A percentile compares a stretch with the other conserved stretches of the same genome.
Evolutionary conservation across 1,140 invertebrate species (phyloP).

Genomic region (Drosophila littoralis): DNA sequence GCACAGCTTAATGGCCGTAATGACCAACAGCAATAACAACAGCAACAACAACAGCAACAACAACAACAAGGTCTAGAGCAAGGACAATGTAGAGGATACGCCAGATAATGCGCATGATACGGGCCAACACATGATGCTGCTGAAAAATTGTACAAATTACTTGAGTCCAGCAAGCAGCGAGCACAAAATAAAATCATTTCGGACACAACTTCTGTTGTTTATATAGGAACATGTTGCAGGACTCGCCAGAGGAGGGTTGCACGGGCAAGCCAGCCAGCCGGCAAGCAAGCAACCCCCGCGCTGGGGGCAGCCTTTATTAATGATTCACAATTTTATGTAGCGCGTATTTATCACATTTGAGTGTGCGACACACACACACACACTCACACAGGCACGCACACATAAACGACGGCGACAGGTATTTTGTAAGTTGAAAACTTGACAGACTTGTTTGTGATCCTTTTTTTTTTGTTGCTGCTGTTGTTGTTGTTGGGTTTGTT

Average conservation of each 20-base stretch:
- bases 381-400: constrained; percentile 37
- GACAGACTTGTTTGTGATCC: constrained; percentile 81
- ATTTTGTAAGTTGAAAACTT: constrained; percentile 81
- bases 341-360: constrained; percentile 81
- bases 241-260: constrained; percentile 9
- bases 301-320: constrained; percentile 64
- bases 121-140: constrained; percentile 75
- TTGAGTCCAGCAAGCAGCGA: constrained; percentile 49
- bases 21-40: constrained; percentile 70
- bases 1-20: constrained; percentile 76
- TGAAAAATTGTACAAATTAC: constrained; percentile 83
- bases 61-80: constrained; percentile 32
- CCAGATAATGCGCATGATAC: constrained; percentile 45
- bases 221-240: constrained; percentile 41
- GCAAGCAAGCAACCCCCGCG: constrained; percentile 39
- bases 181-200: constrained; percentile 61
- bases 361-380: constrained; percentile 51
- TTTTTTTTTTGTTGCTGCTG: constrained; percentile 30
- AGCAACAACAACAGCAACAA: constrained; percentile 14
- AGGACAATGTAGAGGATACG: constrained; percentile 60
- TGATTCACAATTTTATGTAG: constrained; percentile 81
- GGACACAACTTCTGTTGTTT: constrained; percentile 62
- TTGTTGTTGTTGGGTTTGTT: constrained; percentile 39
- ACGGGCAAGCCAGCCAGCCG: constrained; percentile 28
- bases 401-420: constrained; percentile 64